Base-by-base conservation (phyloP, 2,888 invertebrate genomes). In the Folsomia candida region DNA sequence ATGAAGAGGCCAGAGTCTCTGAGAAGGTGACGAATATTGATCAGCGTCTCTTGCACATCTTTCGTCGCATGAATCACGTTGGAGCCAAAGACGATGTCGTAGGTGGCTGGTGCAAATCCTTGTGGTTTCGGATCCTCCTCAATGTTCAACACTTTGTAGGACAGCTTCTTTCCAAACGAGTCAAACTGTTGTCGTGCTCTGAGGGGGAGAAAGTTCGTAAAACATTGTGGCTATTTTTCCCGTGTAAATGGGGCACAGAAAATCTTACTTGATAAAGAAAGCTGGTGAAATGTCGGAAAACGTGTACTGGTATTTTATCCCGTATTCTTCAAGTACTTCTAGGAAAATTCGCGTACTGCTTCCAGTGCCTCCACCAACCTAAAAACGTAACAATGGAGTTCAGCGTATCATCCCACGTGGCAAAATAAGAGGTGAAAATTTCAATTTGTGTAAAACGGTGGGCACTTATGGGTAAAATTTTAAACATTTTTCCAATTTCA, bases 341-440 rank as follows among this genome's bases (percentile, higher is more conserved):
- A 72, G 27, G 0, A 73, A 51, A 24, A 67, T 67, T 51, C 67
- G 67, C 1, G 71, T 74, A 18, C 69, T 61, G 14, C 71, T 65
- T 20, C 75, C 72, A 20, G 72, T 67, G 9, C 76, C 76, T 6
- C 72, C 72, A 11, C 76, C 76, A 18, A 76, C 59, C n/a, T n/a
- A n/a, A n/a, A n/a, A n/a, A n/a, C n/a, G n/a, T n/a, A n/a, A n/a
- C n/a, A n/a, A n/a, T n/a, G n/a, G n/a, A n/a, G n/a, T n/a, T n/a
- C n/a, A n/a, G n/a, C n/a, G n/a, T n/a, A n/a, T n/a, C n/a, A n/a
- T n/a, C n/a, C n/a, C n/a, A n/a, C n/a, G n/a, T n/a, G n/a, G n/a
- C n/a, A n/a, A n/a, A n/a, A n/a, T n/a, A n/a, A n/a, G n/a, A n/a
- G n/a, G n/a, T n/a, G n/a, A n/a, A n/a, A n/a, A n/a, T n/a, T n/a